Base-by-base conservation (phyloP, 2,888 invertebrate species). In the Cistogaster globosa region DNA sequence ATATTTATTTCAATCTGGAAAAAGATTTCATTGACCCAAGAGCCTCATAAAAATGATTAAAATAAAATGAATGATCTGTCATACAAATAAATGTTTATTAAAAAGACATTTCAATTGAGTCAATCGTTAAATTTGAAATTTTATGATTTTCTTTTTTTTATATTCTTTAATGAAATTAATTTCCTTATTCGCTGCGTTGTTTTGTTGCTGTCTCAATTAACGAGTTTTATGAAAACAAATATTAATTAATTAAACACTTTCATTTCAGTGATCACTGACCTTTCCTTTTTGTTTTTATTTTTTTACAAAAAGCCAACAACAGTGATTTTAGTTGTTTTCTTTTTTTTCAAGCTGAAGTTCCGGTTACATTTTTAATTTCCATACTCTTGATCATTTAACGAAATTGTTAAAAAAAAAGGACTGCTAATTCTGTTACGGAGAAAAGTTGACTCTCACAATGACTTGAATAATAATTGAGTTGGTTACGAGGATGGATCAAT, bases 21-120 rank as follows among this genome's bases (percentile, higher is more conserved):
- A 75, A 78, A 74, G 74, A 85, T 82, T 85, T 82, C 85, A 78
- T 82, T 85, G 85, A 85, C 85, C 85, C 78, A 74, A 22, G 51
- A 48, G 60, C 84, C 71, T 84, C 26, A 77, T 76, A 76, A 76
- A 76, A 76, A 53, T 72, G 18, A 60, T 82, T 74, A 71, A 82
- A 82, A 82, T 74, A 69, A 82, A 75, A 57, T 58, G 63, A 85
- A 78, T 63, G 62, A 72, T 63, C 74, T 85, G 85, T 82, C 85
- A 67, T 65, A 80, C 57, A 80, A 85, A 75, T 72, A 80, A 85
- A 75, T 58, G 62, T 82, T 82, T 63, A 76, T 76, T 82, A 76
- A 76, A 69, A 71, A 78, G 82, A 82, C 81, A 85, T 82, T 69
- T 85, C 78, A 85, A 85, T 85, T 85, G 78, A 78, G 68, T 65